Percentiles rank a stretch among this genome's conserved stretches.
Evolutionary conservation across 2,888 invertebrate genomes (phyloP).

Genomic region (Chymomyza fuscimana): DNA sequence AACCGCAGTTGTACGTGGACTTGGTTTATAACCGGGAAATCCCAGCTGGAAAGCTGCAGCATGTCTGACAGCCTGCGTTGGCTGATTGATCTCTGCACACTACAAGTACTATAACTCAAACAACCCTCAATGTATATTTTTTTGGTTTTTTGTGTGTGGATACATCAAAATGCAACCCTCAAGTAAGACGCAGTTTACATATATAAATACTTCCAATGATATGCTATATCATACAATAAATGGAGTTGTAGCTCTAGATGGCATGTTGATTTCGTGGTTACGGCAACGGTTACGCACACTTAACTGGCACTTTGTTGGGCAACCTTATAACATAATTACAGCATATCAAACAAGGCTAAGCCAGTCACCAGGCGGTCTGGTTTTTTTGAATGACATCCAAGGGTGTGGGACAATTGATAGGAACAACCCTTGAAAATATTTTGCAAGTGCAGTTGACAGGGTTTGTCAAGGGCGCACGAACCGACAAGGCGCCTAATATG

Average conservation of each 20-base stretch:
- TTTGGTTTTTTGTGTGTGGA: not conserved
- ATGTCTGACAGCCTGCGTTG: not conserved
- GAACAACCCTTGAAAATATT: slow-evolving; percentile 31
- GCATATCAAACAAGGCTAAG: slow-evolving; percentile 67
- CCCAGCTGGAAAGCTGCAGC: not conserved
- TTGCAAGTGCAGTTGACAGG: not conserved
- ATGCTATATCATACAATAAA: not conserved
- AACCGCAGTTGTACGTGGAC: slow-evolving; percentile 20
- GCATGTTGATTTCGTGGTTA: slow-evolving; percentile 8
- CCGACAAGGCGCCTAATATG: not conserved
- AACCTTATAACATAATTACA: slow-evolving; percentile 73
- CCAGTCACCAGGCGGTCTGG: slow-evolving; percentile 16
- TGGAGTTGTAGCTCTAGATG: not conserved
- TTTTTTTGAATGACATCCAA: not conserved
- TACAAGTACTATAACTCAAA: not conserved
- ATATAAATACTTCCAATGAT: not conserved
- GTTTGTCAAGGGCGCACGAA: not conserved
- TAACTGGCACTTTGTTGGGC: slow-evolving; percentile 64
- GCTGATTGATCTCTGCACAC: slow-evolving; percentile 1
- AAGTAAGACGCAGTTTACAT: not conserved
- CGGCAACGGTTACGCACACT: slow-evolving; percentile 55
- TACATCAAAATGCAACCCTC: slow-evolving; percentile 12
- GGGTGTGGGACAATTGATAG: not conserved
- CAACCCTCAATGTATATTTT: not conserved
- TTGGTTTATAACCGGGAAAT: not conserved